phyloP scores from a whole-genome alignment of 2,113 vertebrate genomes.

The Zingel zingel region DNA sequence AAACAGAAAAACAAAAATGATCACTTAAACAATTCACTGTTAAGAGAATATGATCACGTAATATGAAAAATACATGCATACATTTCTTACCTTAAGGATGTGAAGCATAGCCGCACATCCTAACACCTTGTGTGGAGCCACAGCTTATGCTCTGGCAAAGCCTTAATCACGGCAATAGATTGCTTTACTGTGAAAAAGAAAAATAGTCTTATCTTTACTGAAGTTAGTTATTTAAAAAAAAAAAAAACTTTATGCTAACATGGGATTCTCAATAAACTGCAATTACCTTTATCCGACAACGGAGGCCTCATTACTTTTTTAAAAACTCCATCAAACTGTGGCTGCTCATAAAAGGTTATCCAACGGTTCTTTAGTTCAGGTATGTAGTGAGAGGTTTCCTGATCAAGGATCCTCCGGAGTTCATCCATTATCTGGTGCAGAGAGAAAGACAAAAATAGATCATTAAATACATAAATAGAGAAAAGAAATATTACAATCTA shows the following conservation, averaged over 20 bases:
- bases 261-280: not conserved
- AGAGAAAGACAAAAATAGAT: not conserved
- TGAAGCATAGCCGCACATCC: not conserved
- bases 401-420: conserved; percentile 39
- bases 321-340: conserved; percentile 55
- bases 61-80: not conserved
- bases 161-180: not conserved
- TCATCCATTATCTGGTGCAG: conserved; percentile 44
- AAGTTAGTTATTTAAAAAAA: not conserved
- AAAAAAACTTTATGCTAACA: no score
- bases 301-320: conserved; percentile 55
- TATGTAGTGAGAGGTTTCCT: conserved; percentile 38
- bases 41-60: not conserved
- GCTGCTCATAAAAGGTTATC: conserved; percentile 41
- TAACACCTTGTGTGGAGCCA: conserved; percentile 2
- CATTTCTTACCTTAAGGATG: conserved; percentile 7
- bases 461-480: no score
- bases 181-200: conserved; percentile 5
- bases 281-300: conserved; percentile 30
- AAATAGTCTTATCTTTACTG: no score
- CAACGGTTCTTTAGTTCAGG: conserved; percentile 39
- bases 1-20: not conserved
- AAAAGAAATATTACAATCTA: not conserved
- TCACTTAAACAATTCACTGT: no score
- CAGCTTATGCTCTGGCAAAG: not conserved